Evolutionary conservation across 1,140 invertebrate genomes (phyloP).

Genomic region (Euura saliciscinereae): DNA sequence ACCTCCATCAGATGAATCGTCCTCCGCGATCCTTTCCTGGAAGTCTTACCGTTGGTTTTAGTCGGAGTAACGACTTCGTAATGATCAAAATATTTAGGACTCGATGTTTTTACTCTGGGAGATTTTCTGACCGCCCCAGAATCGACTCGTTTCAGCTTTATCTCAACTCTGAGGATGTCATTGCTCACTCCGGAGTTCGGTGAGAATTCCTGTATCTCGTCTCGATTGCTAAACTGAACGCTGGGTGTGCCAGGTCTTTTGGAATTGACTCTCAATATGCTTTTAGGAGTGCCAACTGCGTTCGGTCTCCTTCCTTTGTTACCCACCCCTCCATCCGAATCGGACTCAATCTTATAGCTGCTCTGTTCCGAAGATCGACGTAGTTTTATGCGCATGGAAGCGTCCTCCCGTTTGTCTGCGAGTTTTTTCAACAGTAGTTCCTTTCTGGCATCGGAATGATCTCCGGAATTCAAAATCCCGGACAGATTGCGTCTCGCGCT

Average conservation of each 20-base stretch:
- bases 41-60: background rate
- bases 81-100: background rate
- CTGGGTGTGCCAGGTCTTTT: conserved; percentile 17
- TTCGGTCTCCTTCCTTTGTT: conserved; percentile 17
- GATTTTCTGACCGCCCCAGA: background rate
- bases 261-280: conserved; percentile 6
- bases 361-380: conserved; percentile 40
- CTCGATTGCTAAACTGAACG: conserved; percentile 4
- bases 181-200: background rate
- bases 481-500: background rate
- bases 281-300: conserved; percentile 19
- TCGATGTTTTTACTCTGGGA: background rate
- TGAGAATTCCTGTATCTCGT: background rate
- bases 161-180: background rate
- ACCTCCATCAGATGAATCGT: background rate
- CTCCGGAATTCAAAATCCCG: conserved; percentile 5
- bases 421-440: background rate
- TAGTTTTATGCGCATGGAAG: conserved; percentile 30
- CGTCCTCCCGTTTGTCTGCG: conserved; percentile 11
- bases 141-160: background rate
- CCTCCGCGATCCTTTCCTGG: background rate
- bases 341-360: conserved; percentile 34
- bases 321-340: conserved; percentile 16
- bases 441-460: background rate
- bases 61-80: background rate